Evolutionary conservation across 2,113 vertebrate species (phyloP), one percentile per base, ranked within the genome.

Genomic region (Elephas maximus): DNA sequence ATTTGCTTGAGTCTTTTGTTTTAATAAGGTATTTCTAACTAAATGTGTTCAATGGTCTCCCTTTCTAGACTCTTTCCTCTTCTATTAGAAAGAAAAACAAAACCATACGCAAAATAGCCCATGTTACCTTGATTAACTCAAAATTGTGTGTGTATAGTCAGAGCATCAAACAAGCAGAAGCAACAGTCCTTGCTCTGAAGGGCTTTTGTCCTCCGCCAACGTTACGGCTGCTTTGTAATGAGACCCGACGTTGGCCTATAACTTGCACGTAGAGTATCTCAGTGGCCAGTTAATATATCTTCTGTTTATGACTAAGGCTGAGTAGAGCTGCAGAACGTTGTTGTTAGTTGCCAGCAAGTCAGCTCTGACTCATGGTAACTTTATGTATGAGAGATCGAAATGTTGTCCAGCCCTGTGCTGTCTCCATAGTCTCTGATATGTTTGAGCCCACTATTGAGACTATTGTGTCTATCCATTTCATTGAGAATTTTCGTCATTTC

Each of bases 1-100:
- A 53, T 94, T 98, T 97, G 89, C 71, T 92, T 73, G 92, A 30
- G 10, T 63, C 48, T 97, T 83, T 91, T n/a, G 57, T 94, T 95
- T 88, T 95, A 95, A 96, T 97, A 82, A 87, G 79, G 41, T 76
- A 37, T 86, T 91, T 57, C 44, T 79, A 85, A 84, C 65, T 33
- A 82, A 90, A 81, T n/a, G 60, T 82, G 48, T 83, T 97, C 76
- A 44, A 63, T 80, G 71, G 11, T 78, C 57, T 45, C 41, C 45
- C 6, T 93, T 93, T 79, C 63, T 87, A 12, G 80, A 67, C 37
- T 79, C 88, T 92, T 90, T 87, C 48, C 24, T 87, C 71, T 88
- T 90, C 23, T 87, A 26, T 45, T 88, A 96, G 71, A 60, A 82
- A 82, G 69, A 12, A 65, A 37, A 79, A 60, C 53, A 89, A 71